Percentiles rank a stretch among this genome's conserved stretches.
Evolutionary conservation across 2,797 vertebrate species (phyloP).

Genomic region (Microcaecilia unicolor): DNA sequence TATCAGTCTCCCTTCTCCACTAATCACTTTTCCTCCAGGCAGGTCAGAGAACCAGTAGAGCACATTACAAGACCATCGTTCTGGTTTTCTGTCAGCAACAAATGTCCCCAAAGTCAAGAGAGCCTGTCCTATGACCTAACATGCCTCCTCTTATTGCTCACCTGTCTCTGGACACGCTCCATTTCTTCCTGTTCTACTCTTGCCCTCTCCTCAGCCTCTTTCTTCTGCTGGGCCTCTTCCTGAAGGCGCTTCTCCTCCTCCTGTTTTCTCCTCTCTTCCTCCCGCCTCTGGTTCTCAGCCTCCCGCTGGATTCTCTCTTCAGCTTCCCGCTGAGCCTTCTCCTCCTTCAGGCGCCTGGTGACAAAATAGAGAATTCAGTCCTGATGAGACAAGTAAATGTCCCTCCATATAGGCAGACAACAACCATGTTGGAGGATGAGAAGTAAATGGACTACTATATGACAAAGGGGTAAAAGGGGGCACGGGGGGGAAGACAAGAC

Average conservation of each 20-base stretch:
- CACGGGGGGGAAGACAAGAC: too few species aligned
- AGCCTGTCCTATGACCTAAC: too few species aligned
- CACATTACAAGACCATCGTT: too few species aligned
- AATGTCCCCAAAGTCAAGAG: too few species aligned
- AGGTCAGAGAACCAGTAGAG: too few species aligned
- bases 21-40: too few species aligned
- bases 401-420: too few species aligned
- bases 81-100: too few species aligned
- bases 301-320: slow-evolving; percentile 67
- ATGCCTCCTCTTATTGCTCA: slow-evolving; percentile 20
- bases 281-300: slow-evolving; percentile 64
- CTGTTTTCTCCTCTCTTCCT: slow-evolving; percentile 54
- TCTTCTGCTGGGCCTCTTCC: slow-evolving; percentile 52
- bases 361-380: too few species aligned
- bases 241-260: slow-evolving; percentile 54
- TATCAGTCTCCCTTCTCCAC: not conserved
- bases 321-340: slow-evolving; percentile 58
- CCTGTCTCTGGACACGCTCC: slow-evolving; percentile 85
- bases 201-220: slow-evolving; percentile 72
- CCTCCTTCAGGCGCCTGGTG: slow-evolving; percentile 61
- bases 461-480: too few species aligned
- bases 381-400: not conserved
- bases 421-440: too few species aligned
- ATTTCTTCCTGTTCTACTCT: slow-evolving; percentile 73
- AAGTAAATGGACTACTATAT: too few species aligned